phyloP scores from a whole-genome alignment of 2,888 invertebrate genomes.

The Melipona beecheii region DNA sequence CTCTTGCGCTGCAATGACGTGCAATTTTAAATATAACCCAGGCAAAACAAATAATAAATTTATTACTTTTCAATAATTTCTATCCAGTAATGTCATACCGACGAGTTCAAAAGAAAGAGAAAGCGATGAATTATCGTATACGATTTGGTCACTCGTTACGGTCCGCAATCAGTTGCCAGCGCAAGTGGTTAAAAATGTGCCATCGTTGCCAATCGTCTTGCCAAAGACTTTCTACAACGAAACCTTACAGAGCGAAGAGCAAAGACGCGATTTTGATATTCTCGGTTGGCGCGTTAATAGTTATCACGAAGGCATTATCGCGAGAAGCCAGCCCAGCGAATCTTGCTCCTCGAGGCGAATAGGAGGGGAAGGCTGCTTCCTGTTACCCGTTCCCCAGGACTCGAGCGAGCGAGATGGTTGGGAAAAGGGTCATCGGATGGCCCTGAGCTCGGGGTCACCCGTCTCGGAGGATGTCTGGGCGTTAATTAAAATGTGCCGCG shows the following conservation, averaged over 20 bases:
- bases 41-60: no score
- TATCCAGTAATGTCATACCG: no score
- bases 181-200: no score
- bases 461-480: conserved; percentile 81
- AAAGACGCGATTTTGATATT: conserved; percentile 25
- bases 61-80: no score
- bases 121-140: no score
- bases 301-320: conserved; percentile 40
- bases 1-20: no score
- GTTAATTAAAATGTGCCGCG: conserved; percentile 83
- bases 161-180: no score
- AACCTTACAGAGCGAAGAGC: neutral
- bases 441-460: conserved; percentile 79
- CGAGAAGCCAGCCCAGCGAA: conserved; percentile 35
- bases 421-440: conserved; percentile 73
- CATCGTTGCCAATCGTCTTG: neutral
- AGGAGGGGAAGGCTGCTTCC: conserved; percentile 57
- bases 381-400: conserved; percentile 63
- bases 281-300: conserved; percentile 27
- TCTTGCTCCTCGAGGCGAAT: conserved; percentile 38
- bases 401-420: conserved; percentile 50
- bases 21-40: no score
- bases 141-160: no score
- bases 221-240: neutral
- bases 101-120: no score